phyloP scores from a whole-genome alignment of 2,888 invertebrate genomes.

The Sialis fuliginosa region DNA sequence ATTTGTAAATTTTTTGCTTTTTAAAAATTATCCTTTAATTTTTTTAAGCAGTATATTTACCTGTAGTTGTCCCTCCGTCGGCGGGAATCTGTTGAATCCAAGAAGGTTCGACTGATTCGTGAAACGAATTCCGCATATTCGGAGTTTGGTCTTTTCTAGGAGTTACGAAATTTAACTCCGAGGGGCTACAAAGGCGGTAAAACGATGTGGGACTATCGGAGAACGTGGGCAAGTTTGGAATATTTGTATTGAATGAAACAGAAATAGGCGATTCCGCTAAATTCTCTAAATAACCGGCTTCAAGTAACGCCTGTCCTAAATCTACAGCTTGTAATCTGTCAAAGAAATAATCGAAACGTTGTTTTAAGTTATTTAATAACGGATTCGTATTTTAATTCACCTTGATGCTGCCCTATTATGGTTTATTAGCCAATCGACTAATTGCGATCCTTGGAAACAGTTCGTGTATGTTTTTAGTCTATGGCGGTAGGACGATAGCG shows the following conservation, averaged over 20 bases:
- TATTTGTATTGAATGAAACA: conserved; percentile 18
- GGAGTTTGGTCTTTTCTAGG: neutral
- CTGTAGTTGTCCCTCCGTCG: conserved; percentile 24
- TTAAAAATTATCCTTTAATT: neutral
- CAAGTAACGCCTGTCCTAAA: conserved; percentile 61
- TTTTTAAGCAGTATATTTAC: conserved; percentile 11
- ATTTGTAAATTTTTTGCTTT: neutral
- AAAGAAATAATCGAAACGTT: neutral
- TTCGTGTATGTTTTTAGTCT: conserved; percentile 53
- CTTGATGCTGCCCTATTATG: conserved; percentile 60
- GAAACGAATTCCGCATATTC: conserved; percentile 9
- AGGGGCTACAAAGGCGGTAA: conserved; percentile 26
- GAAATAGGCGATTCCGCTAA: conserved; percentile 29
- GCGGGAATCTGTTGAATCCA: conserved; percentile 43
- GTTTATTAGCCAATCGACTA: conserved; percentile 69
- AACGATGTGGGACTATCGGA: conserved; percentile 26
- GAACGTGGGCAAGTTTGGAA: conserved; percentile 33
- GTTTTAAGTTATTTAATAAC: no score
- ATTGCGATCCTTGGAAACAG: conserved; percentile 61
- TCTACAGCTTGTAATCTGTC: conserved; percentile 53
- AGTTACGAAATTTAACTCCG: conserved; percentile 8
- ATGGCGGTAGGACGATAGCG: conserved; percentile 38
- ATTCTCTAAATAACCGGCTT: conserved; percentile 56
- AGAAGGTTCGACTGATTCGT: conserved; percentile 33
- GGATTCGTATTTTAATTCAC: conserved; percentile 22